These are phyloP conservation scores for Egretta garzetta DNA, from an alignment of 2,113 vertebrate genomes.

Conservation along the genomic window DNA sequence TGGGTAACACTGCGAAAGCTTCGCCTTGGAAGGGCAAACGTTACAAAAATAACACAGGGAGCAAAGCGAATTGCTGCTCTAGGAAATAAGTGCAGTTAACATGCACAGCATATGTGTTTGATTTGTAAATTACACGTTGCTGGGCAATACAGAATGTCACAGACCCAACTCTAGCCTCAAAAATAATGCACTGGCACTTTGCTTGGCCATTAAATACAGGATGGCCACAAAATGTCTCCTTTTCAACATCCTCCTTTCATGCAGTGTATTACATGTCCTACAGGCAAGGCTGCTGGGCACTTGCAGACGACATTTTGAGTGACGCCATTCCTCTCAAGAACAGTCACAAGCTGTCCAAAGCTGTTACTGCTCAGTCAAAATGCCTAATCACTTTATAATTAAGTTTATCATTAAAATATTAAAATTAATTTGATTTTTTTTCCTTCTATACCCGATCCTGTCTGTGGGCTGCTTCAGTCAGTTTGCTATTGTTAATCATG, in stretches of 20 bases:
- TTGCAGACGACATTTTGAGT: not conserved
- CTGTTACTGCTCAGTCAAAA: not conserved
- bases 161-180: accelerated
- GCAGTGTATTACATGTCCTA: accelerated
- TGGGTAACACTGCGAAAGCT: accelerated
- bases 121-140: not conserved
- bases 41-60: not conserved
- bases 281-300: accelerated
- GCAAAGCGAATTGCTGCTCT: accelerated
- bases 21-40: not conserved
- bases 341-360: not conserved
- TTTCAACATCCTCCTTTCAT: accelerated
- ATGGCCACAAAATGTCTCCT: not conserved
- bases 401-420: conserved; percentile 49
- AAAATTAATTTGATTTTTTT: not conserved
- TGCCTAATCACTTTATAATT: conserved; percentile 7
- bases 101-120: accelerated
- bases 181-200: accelerated
- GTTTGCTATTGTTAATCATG: conserved; percentile 33
- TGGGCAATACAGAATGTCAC: not conserved
- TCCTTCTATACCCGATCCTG: not conserved
- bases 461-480: not conserved
- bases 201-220: accelerated
- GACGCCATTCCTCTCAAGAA: not conserved
- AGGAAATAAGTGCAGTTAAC: not conserved